Evolutionary conservation across 1,140 invertebrate genomes (phyloP).

Genomic region (Pogonomyrmex californicus): DNA sequence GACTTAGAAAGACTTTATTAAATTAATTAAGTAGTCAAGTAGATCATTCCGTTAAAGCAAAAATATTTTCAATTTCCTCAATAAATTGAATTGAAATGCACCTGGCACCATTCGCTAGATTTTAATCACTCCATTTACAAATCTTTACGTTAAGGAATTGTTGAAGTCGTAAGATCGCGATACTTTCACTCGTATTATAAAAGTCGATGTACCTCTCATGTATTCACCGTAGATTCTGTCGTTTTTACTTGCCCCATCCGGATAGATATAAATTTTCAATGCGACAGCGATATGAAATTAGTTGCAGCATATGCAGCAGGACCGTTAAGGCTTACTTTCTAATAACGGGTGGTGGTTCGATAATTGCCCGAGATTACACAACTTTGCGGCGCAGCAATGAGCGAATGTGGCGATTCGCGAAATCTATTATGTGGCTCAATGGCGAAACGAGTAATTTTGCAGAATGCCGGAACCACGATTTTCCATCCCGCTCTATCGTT

Average conservation of each 20-base stretch:
- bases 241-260: conserved; percentile 2
- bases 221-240: background rate
- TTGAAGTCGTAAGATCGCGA: background rate
- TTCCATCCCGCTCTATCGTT: conserved; percentile 2
- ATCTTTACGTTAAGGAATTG: background rate
- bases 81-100: background rate
- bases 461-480: conserved; percentile 50
- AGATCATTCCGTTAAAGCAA: background rate
- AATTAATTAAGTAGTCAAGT: background rate
- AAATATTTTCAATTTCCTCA: conserved; percentile 12
- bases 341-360: conserved; percentile 37
- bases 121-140: conserved; percentile 2
- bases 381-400: conserved; percentile 7
- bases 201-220: background rate
- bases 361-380: conserved; percentile 36
- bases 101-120: background rate
- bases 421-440: conserved; percentile 41
- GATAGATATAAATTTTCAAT: conserved; percentile 24
- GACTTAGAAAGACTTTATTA: conserved; percentile 14
- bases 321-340: conserved; percentile 46
- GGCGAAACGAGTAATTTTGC: conserved; percentile 54
- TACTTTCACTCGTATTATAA: conserved; percentile 44
- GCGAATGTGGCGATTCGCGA: conserved; percentile 27
- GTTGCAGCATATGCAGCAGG: conserved; percentile 5
- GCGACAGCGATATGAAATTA: conserved; percentile 8